Percentiles rank a stretch among this genome's conserved stretches.
Evolutionary conservation across 2,797 vertebrate genomes (phyloP).

Genomic region (Premnoplex brunnescens): DNA sequence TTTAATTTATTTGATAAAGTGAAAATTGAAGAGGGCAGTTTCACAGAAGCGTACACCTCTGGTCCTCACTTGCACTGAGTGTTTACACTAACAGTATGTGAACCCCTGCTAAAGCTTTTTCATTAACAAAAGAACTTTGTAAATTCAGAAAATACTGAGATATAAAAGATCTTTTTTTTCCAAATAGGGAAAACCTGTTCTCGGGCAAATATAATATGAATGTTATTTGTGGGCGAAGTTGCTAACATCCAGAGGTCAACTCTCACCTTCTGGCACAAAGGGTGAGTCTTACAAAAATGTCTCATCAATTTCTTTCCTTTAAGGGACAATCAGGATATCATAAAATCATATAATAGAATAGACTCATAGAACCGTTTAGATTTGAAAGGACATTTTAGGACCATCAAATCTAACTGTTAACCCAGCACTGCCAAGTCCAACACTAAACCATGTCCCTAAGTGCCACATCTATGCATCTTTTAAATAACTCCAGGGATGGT

Average conservation of each 20-base stretch:
- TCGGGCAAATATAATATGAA: constrained; percentile 46
- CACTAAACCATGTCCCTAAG: not conserved
- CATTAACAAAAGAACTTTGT: constrained; percentile 66
- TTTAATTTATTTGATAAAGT: constrained; percentile 75
- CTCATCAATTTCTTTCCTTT: not conserved
- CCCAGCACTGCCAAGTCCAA: not conserved
- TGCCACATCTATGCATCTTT: not conserved
- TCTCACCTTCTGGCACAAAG: constrained; percentile 4
- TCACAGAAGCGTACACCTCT: constrained; percentile 62
- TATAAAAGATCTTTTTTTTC: constrained; percentile 39
- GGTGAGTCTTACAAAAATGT: constrained; percentile 19
- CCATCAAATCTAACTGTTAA: not conserved
- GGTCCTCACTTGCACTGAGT: constrained; percentile 65
- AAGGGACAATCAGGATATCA: not conserved
- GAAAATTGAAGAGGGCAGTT: constrained; percentile 77
- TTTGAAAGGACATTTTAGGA: not conserved
- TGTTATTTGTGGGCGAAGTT: constrained; percentile 44
- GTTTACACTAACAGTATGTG: constrained; percentile 62
- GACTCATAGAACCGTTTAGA: not conserved
- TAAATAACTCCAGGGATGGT: not conserved
- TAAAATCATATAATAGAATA: not conserved
- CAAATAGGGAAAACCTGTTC: constrained; percentile 46
- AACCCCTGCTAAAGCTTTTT: constrained; percentile 30
- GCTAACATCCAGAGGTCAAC: constrained; percentile 42
- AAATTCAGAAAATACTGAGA: constrained; percentile 42